These are phyloP conservation scores for Betta splendens DNA, from an alignment of 2,797 vertebrate species.

Conservation along the genomic window DNA sequence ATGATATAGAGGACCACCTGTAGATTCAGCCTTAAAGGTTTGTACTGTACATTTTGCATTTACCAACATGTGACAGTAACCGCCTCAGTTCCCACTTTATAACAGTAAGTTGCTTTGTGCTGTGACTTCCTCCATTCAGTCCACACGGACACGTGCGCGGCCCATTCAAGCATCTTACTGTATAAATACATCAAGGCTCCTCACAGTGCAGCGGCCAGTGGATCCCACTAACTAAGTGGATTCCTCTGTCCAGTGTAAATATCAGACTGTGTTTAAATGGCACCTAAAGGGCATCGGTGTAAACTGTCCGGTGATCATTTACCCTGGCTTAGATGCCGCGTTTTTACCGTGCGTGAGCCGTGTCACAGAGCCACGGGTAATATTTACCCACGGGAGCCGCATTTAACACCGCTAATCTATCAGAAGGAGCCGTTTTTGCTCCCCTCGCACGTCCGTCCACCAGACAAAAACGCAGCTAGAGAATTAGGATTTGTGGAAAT, in stretches of 20 bases:
- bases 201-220: background rate
- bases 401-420: too few species aligned
- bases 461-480: background rate
- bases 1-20: too few species aligned
- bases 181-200: slow-evolving; percentile 6
- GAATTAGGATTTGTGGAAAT: background rate
- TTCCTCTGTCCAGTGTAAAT: background rate
- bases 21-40: slow-evolving; percentile 1
- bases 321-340: background rate
- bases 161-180: too few species aligned
- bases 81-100: too few species aligned
- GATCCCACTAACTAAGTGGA: slow-evolving; percentile 3
- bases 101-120: too few species aligned
- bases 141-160: too few species aligned
- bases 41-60: background rate
- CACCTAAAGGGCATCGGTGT: background rate
- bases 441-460: too few species aligned
- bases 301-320: slow-evolving; percentile 3
- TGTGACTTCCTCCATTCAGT: too few species aligned
- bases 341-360: background rate
- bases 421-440: too few species aligned
- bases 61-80: too few species aligned
- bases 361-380: background rate
- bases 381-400: background rate
- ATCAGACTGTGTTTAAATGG: slow-evolving; percentile 7